Conservation (phyloP, 1,140 invertebrate genomes). For the Zophobas morio region DNA sequence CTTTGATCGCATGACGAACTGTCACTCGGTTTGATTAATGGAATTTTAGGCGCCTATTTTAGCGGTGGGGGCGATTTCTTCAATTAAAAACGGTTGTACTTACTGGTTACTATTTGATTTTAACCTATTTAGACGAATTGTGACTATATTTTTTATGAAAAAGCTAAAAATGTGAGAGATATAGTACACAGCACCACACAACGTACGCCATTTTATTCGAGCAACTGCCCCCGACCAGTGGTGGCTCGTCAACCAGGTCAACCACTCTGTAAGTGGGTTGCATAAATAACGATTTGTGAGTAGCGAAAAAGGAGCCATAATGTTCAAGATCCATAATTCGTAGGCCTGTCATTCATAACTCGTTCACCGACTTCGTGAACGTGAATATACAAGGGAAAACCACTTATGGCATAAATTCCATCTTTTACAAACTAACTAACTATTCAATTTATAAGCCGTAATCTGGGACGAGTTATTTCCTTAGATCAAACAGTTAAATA, state of each 20-base stretch:
- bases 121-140: constrained; percentile 33
- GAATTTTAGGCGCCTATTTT: constrained; percentile 2
- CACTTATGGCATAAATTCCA: too few species aligned
- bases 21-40: constrained; percentile 43
- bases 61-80: constrained; percentile 12
- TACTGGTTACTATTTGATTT: constrained; percentile 49
- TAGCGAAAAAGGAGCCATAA: not conserved
- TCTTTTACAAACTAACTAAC: too few species aligned
- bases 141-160: constrained; percentile 26
- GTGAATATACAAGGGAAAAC: too few species aligned
- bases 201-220: constrained; percentile 58
- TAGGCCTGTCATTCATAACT: not conserved
- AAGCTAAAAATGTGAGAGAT: constrained; percentile 45
- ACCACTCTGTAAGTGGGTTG: constrained; percentile 47
- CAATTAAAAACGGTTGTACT: constrained; percentile 53
- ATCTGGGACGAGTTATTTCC: too few species aligned
- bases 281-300: constrained; percentile 51
- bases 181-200: constrained; percentile 20
- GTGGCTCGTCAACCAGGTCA: constrained; percentile 49
- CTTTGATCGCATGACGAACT: constrained; percentile 23
- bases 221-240: constrained; percentile 51
- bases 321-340: not conserved
- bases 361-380: too few species aligned
- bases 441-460: too few species aligned
- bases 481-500: too few species aligned